A percentile compares a stretch with the other conserved stretches of the same genome.
Conservation (phyloP, 2,797 vertebrate species). For the Bufotes viridis region DNA sequence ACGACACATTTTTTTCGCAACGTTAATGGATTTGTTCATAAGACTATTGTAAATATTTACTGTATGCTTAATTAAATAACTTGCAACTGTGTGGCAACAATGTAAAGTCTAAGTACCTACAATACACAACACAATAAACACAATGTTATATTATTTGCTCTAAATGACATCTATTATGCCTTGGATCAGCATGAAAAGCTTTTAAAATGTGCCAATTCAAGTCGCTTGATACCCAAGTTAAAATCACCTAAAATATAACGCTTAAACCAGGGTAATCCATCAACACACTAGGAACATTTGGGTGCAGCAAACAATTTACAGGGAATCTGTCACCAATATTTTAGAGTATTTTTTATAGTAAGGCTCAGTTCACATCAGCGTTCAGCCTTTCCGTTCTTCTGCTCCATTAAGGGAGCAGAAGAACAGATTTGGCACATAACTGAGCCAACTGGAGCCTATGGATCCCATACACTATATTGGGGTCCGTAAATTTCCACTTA, state of each 20-base stretch:
- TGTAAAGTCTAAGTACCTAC: constrained; percentile 2
- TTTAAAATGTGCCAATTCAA: not conserved
- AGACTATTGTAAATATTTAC: constrained; percentile 23
- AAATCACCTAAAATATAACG: not conserved
- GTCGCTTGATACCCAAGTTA: not conserved
- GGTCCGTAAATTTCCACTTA: too few species aligned
- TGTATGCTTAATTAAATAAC: not conserved
- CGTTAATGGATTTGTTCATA: constrained; percentile 16
- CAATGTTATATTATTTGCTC: not conserved
- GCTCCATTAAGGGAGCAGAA: too few species aligned
- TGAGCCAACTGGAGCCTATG: too few species aligned
- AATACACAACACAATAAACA: not conserved
- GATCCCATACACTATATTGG: too few species aligned
- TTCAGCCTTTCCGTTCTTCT: too few species aligned
- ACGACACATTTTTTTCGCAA: not conserved
- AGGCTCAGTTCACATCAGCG: too few species aligned
- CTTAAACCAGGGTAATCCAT: too few species aligned
- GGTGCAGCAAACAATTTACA: too few species aligned
- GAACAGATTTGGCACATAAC: too few species aligned
- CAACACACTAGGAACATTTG: too few species aligned
- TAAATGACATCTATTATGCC: not conserved
- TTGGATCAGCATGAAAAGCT: not conserved
- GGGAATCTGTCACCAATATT: too few species aligned
- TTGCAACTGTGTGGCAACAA: not conserved
- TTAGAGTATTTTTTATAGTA: too few species aligned